Evolutionary conservation across 2,113 vertebrate species (phyloP).

Genomic region (Phaethon lepturus): DNA sequence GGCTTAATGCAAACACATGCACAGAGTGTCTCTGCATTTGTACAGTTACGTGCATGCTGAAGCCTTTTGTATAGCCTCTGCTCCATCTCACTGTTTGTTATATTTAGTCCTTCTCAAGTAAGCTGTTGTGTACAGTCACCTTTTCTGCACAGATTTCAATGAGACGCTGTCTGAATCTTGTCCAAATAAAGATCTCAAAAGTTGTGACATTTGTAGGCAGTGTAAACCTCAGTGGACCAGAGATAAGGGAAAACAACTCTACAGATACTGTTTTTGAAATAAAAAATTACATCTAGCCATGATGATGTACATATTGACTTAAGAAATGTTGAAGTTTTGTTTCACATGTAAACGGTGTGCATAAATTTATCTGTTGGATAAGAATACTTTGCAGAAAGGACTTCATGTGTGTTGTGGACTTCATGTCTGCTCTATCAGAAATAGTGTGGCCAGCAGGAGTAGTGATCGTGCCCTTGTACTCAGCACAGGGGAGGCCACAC

Average conservation of each 20-base stretch:
- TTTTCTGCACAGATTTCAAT: not conserved
- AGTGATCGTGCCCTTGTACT: no score
- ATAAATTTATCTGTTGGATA: not conserved
- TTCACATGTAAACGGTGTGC: not conserved
- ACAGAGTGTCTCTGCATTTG: not conserved
- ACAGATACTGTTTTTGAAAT: not conserved
- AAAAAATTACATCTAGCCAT: not conserved
- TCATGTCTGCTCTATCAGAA: no score
- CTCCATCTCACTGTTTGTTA: not conserved
- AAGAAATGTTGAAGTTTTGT: rapidly evolving
- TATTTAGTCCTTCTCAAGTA: not conserved
- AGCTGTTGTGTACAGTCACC: not conserved
- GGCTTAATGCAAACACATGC: not conserved
- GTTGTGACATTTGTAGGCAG: not conserved
- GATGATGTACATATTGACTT: not conserved
- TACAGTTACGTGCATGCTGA: rapidly evolving
- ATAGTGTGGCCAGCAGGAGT: no score
- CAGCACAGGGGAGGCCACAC: no score
- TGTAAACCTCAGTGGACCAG: not conserved
- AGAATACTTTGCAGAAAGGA: not conserved
- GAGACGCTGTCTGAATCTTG: not conserved
- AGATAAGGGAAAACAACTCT: not conserved
- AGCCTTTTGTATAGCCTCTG: not conserved
- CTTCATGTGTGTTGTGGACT: not conserved
- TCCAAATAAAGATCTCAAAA: not conserved